Evolutionary conservation across 1,140 invertebrate genomes (phyloP).

Genomic region (Leptoteleia sp.): DNA sequence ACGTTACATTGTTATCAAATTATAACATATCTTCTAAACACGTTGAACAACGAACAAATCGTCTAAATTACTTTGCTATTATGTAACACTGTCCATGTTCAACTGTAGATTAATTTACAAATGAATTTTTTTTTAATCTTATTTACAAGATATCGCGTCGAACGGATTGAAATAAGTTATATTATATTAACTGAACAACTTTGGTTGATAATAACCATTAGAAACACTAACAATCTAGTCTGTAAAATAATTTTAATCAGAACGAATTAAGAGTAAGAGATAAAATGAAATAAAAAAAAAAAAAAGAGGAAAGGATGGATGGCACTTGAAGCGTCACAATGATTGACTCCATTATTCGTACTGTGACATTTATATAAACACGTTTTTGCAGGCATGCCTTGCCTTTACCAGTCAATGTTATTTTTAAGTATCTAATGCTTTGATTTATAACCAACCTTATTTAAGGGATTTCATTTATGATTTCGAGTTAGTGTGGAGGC

Average conservation of each 20-base stretch:
- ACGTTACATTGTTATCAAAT: not conserved
- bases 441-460: slow-evolving; percentile 10
- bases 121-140: too few species aligned
- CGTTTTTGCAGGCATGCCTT: not conserved
- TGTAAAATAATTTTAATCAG: slow-evolving; percentile 4
- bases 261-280: not conserved
- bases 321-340: slow-evolving; percentile 11
- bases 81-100: not conserved
- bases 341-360: slow-evolving; percentile 42
- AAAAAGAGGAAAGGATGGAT: too few species aligned
- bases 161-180: too few species aligned
- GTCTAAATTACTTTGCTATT: not conserved
- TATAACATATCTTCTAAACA: not conserved
- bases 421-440: slow-evolving; percentile 3
- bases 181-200: too few species aligned
- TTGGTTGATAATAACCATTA: slow-evolving; percentile 12
- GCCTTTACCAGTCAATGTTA: slow-evolving; percentile 17
- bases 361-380: slow-evolving; percentile 14
- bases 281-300: too few species aligned
- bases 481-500: not conserved
- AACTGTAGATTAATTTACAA: not conserved
- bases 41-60: slow-evolving; percentile 1
- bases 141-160: too few species aligned
- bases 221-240: slow-evolving; percentile 1
- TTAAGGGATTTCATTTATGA: slow-evolving; percentile 17